phyloP scores from a whole-genome alignment of 2,113 vertebrate genomes.

The Speoplatyrhinus poulsoni region DNA sequence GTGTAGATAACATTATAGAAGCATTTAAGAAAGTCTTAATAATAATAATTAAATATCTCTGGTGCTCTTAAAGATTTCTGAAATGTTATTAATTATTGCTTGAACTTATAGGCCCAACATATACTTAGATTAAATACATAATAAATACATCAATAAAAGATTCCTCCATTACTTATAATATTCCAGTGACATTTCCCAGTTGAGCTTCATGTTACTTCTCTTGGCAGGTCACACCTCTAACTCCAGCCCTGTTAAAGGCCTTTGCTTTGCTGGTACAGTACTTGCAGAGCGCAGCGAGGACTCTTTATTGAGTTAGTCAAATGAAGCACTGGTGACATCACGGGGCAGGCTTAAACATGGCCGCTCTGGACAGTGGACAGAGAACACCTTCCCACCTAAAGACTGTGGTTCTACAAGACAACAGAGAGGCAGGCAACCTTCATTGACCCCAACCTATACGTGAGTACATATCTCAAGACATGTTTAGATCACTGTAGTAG shows the following conservation, averaged over 20 bases:
- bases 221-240: background rate
- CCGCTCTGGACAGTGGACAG: slow-evolving; percentile 14
- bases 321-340: slow-evolving; percentile 67
- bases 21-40: too few relatives aligned
- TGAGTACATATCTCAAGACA: slow-evolving; percentile 34
- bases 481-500: too few relatives aligned
- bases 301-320: slow-evolving; percentile 73
- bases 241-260: slow-evolving; percentile 13
- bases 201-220: too few relatives aligned
- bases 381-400: slow-evolving; percentile 19
- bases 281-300: slow-evolving; percentile 19
- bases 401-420: slow-evolving; percentile 28
- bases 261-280: slow-evolving; percentile 18
- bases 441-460: slow-evolving; percentile 17
- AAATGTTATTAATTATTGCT: too few relatives aligned
- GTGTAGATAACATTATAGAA: too few relatives aligned
- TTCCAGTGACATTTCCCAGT: too few relatives aligned
- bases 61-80: too few relatives aligned
- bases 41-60: too few relatives aligned
- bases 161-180: too few relatives aligned
- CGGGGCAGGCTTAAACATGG: slow-evolving; percentile 27
- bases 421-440: slow-evolving; percentile 9
- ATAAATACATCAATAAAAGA: too few relatives aligned
- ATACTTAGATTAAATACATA: too few relatives aligned
- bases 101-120: too few relatives aligned